These are phyloP conservation scores for Brachionichthys hirsutus DNA, from an alignment of 2,113 vertebrate genomes.

Conservation along the genomic window DNA sequence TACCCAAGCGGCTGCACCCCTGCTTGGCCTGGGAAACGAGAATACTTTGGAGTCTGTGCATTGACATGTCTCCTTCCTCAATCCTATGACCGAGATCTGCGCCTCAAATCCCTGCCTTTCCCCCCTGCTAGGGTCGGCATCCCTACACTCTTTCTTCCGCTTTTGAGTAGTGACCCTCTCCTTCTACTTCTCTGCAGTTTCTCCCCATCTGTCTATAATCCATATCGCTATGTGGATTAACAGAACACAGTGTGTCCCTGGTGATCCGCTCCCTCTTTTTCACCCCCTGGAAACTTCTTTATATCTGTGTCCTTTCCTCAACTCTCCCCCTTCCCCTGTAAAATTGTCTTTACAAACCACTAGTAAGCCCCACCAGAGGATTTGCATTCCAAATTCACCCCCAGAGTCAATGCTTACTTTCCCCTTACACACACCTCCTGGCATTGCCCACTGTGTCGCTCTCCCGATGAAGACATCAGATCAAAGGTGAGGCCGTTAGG, in stretches of 20 bases:
- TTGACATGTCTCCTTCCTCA: conserved; percentile 89
- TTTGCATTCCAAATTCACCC: conserved; percentile 96
- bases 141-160: conserved; percentile 92
- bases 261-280: conserved; percentile 81
- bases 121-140: conserved; percentile 88
- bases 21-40: conserved; percentile 93
- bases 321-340: conserved; percentile 86
- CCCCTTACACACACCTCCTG: conserved; percentile 75
- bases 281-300: conserved; percentile 72
- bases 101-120: conserved; percentile 89
- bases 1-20: conserved; percentile 84
- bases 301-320: conserved; percentile 91
- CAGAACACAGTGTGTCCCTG: conserved; percentile 92
- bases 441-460: conserved; percentile 79
- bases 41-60: conserved; percentile 72
- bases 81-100: conserved; percentile 85
- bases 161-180: conserved; percentile 83
- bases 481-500: conserved; percentile 99
- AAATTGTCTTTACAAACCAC: conserved; percentile 94
- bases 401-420: conserved; percentile 74
- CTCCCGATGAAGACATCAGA: conserved; percentile 99
- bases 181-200: conserved; percentile 85
- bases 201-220: conserved; percentile 86
- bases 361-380: conserved; percentile 89
- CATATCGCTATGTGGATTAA: conserved; percentile 96